phyloP scores from a whole-genome alignment of 2,797 vertebrate species.

The Oophaga sylvatica region DNA sequence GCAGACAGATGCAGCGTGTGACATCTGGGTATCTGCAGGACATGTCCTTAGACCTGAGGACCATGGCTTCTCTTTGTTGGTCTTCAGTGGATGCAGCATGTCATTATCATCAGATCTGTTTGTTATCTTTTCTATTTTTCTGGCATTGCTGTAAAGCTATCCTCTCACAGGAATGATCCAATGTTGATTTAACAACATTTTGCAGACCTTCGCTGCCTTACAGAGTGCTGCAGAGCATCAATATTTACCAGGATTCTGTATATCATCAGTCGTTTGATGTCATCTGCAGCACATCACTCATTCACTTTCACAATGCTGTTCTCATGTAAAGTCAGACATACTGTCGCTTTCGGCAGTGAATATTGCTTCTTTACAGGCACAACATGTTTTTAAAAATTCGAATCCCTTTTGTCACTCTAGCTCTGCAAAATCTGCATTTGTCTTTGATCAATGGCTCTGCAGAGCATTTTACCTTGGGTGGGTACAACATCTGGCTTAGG shows the following conservation, averaged over 20 bases:
- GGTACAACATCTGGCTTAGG: slow-evolving; percentile 49
- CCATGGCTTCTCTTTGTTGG: not conserved
- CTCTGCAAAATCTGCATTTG: not conserved
- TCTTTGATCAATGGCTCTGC: slow-evolving; percentile 22
- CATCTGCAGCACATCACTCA: slow-evolving; percentile 24
- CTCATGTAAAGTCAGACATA: slow-evolving; percentile 1
- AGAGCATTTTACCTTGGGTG: slow-evolving; percentile 41
- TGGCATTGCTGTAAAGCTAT: not conserved
- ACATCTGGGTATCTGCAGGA: not conserved
- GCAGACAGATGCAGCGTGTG: not conserved
- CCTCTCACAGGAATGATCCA: not conserved
- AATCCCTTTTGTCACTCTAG: not conserved
- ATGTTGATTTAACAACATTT: slow-evolving; percentile 23
- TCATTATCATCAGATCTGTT: slow-evolving; percentile 14
- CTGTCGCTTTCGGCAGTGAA: not conserved
- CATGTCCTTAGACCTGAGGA: not conserved
- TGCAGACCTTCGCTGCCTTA: slow-evolving; percentile 1
- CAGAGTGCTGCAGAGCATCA: slow-evolving; percentile 40
- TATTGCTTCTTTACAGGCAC: too few species aligned
- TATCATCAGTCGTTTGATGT: slow-evolving; percentile 18
- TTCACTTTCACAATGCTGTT: not conserved
- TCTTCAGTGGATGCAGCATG: not conserved
- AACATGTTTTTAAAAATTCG: not conserved
- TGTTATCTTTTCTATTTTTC: not conserved
- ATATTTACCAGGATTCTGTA: slow-evolving; percentile 35